A percentile compares a stretch with the other conserved stretches of the same genome.
Evolutionary conservation across 2,888 invertebrate genomes (phyloP).

Genomic region (Zygaena filipendulae): DNA sequence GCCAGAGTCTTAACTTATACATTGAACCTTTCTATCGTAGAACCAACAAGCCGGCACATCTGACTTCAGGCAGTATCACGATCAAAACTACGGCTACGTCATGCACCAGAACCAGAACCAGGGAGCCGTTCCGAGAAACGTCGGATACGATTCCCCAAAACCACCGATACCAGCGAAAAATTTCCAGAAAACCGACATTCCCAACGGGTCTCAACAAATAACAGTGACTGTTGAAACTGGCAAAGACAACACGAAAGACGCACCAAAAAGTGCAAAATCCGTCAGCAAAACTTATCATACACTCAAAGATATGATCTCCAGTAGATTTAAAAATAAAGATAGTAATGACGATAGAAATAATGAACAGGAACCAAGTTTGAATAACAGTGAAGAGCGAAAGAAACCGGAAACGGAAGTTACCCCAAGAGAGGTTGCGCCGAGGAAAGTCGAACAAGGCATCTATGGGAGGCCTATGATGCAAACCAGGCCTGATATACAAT

Average conservation of each 20-base stretch:
- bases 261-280: conserved; percentile 71
- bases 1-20: too few species aligned
- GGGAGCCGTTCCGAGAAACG: conserved; percentile 38
- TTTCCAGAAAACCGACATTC: conserved; percentile 41
- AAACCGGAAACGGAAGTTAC: conserved; percentile 52
- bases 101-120: conserved; percentile 50
- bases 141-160: conserved; percentile 53
- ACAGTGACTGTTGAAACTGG: conserved; percentile 71
- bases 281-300: conserved; percentile 84
- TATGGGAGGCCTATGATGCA: conserved; percentile 71
- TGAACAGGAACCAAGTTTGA: conserved; percentile 64
- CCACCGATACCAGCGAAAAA: conserved; percentile 63
- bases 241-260: conserved; percentile 67
- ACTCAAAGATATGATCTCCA: conserved; percentile 85
- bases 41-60: conserved; percentile 63
- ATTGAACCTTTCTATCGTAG: conserved; percentile 29
- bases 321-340: conserved; percentile 76
- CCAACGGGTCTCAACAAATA: conserved; percentile 59
- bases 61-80: conserved; percentile 59
- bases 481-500: conserved; percentile 57
- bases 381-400: conserved; percentile 72
- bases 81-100: conserved; percentile 60
- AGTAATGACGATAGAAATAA: conserved; percentile 62
- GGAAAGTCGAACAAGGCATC: conserved; percentile 69
- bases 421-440: conserved; percentile 48